Evolutionary conservation across 2,797 vertebrate species (phyloP).

Genomic region (Sebastes melanostomus): DNA sequence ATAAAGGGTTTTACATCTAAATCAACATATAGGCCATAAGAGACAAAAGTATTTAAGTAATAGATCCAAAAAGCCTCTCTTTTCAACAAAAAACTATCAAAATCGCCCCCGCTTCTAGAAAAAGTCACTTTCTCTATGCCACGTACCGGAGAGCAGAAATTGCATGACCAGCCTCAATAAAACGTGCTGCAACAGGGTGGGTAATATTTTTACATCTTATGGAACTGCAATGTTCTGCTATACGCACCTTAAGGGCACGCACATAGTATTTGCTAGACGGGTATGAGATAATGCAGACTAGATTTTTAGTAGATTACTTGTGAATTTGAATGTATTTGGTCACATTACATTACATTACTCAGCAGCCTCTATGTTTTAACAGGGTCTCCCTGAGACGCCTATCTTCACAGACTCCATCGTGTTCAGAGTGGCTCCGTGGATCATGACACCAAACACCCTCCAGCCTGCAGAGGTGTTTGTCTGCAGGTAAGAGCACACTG

Average conservation of each 20-base stretch:
- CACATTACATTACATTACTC: neutral
- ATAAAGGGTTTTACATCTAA: neutral
- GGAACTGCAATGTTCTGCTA: too few relatives aligned
- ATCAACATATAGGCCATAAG: neutral
- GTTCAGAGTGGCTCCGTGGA: conserved; percentile 92
- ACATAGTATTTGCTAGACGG: too few relatives aligned
- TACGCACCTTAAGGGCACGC: too few relatives aligned
- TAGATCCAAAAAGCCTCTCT: neutral
- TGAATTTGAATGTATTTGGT: neutral
- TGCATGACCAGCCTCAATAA: too few relatives aligned
- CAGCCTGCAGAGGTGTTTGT: conserved; percentile 88
- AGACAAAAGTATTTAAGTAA: too few relatives aligned
- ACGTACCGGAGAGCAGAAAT: too few relatives aligned
- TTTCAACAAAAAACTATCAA: neutral
- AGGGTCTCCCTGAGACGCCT: conserved; percentile 83
- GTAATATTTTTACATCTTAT: too few relatives aligned
- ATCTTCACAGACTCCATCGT: conserved; percentile 89
- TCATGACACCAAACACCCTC: conserved; percentile 95
- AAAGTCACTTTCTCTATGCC: neutral
- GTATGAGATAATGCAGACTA: neutral
- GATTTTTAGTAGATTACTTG: neutral
- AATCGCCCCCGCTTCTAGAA: neutral
- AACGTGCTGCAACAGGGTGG: too few relatives aligned
- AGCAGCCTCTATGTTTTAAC: conserved; percentile 14
- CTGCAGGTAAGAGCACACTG: conserved; percentile 79